Percentiles rank a stretch among this genome's conserved stretches.
Evolutionary conservation across 2,888 invertebrate species (phyloP).

Genomic region (Chironomus tentans): DNA sequence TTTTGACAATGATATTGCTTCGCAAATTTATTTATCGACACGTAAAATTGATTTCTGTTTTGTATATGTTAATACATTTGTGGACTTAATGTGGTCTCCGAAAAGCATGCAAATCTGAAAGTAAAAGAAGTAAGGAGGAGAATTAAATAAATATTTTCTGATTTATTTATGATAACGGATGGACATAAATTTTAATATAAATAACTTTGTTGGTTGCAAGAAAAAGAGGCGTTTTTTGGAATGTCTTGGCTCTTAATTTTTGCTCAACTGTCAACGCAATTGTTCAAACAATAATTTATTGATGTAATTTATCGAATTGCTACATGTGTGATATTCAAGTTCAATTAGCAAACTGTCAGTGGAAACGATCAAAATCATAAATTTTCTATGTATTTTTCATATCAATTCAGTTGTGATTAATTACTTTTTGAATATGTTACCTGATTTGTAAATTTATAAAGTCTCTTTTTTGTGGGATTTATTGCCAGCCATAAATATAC

Average conservation of each 20-base stretch:
- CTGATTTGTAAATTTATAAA: no score
- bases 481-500: no score
- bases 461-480: no score
- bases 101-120: no score
- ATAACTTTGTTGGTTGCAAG: no score
- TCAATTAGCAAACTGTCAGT: not conserved
- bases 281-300: not conserved
- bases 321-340: constrained; percentile 4
- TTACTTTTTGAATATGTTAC: no score
- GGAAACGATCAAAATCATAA: not conserved
- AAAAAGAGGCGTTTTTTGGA: not conserved
- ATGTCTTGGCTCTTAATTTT: not conserved
- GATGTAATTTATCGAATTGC: not conserved
- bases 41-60: not conserved
- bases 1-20: constrained; percentile 1
- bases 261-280: not conserved
- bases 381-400: not conserved
- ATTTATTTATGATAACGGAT: no score
- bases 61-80: not conserved
- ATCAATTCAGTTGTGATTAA: no score
- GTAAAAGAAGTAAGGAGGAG: no score
- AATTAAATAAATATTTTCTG: no score
- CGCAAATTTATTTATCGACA: not conserved
- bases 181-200: no score
- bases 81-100: no score